A percentile compares a stretch with the other conserved stretches of the same genome.
Evolutionary conservation across 1,140 invertebrate genomes (phyloP).

Genomic region (Mylabris phalerata): DNA sequence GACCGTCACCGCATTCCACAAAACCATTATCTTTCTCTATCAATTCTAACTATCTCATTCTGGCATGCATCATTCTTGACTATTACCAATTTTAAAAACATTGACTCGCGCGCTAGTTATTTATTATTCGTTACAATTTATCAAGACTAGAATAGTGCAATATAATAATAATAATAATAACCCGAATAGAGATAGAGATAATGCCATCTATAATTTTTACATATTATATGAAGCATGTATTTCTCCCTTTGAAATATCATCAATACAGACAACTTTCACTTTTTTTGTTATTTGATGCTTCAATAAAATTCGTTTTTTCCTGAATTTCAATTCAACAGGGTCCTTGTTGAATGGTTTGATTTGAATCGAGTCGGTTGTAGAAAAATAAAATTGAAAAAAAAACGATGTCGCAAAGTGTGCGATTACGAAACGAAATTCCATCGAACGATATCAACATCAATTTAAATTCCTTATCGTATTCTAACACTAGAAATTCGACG

Average conservation of each 20-base stretch:
- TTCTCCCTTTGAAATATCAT: too few relatives aligned
- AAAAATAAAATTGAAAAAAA: background rate
- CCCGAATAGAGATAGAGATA: too few relatives aligned
- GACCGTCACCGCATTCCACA: conserved; percentile 32
- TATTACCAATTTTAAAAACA: conserved; percentile 24
- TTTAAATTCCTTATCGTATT: too few relatives aligned
- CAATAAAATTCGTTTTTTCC: too few relatives aligned
- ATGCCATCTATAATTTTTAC: too few relatives aligned
- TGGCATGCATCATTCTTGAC: conserved; percentile 20
- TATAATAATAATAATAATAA: too few relatives aligned
- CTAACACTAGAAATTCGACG: background rate
- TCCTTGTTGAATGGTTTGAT: too few relatives aligned
- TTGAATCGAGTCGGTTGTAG: too few relatives aligned
- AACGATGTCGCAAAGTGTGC: background rate
- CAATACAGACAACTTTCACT: too few relatives aligned
- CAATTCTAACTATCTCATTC: conserved; percentile 11
- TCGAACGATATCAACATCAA: background rate
- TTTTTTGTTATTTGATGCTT: too few relatives aligned
- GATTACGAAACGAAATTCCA: conserved; percentile 4
- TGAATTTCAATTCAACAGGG: too few relatives aligned
- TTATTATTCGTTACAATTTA: conserved; percentile 12
- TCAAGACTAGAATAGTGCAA: background rate
- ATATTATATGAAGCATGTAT: too few relatives aligned
- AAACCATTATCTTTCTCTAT: conserved; percentile 12
- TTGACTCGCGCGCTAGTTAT: conserved; percentile 13